Base-by-base conservation (phyloP, 2,888 invertebrate genomes). In the Furcula furcula region DNA sequence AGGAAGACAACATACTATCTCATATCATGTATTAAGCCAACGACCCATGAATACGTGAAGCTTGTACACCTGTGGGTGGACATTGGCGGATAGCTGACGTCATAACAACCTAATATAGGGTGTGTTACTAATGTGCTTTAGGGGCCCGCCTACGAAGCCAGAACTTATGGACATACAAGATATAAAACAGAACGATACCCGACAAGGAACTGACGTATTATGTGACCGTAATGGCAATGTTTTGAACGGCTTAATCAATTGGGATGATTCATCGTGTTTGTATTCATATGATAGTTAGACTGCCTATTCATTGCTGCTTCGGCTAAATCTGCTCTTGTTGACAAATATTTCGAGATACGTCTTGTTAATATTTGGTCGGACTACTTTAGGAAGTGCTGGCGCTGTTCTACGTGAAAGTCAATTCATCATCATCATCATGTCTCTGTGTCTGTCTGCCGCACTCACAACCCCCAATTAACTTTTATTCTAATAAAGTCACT, bases 71-170 rank as follows among this genome's bases (percentile, higher is more conserved):
- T 18, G 28, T 28, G 11, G 28, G 28, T 7, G 28, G 28, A 18
- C 28, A 28, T 11, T 18, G 18, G 11, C 16, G 7, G 26, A 26
- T 26, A 14, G 28, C 16, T 57, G 48, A 59, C 53, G 45, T 47
- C 40, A 53, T 21, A 1, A 9, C 9, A 14, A 33, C 48, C 54
- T 35, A 33, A 38, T 30, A 32, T 34, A 32, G 31, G 32, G 30
- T 16, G 16, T 30, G 18, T 22, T 29, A 12, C 22, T 30, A 27
- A 34, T 28, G 26, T 25, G 20, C 16, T 30, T 33, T 31, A 35
- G 21, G 25, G 28, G 22, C n/a, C n/a, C 50, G 42, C 50, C 52
- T 53, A 53, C 39, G 9, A 26, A 3, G 14, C 4, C 13, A 14
- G 2, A 21, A 19, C 10, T 13, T 21, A 19, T n/a, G 12, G 22